phyloP scores from a whole-genome alignment of 2,888 invertebrate genomes.

The Cheilosia vernalis region DNA sequence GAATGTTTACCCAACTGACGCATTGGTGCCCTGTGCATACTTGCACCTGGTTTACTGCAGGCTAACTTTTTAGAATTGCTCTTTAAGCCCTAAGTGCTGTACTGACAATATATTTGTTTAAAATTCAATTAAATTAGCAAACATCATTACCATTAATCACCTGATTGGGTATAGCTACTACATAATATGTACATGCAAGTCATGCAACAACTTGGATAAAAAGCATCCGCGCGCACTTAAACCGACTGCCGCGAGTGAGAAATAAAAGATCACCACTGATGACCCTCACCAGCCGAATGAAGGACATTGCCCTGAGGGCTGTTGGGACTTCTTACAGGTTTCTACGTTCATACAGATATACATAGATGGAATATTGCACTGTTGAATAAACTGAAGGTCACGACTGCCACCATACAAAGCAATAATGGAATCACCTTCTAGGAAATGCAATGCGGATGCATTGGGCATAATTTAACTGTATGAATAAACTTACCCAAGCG shows the following conservation, averaged over 20 bases:
- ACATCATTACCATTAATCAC: conserved; percentile 3
- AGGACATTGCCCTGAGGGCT: neutral
- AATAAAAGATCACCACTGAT: neutral
- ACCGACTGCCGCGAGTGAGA: neutral
- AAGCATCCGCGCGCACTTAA: neutral
- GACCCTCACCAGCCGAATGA: neutral
- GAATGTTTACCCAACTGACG: neutral
- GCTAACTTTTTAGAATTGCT: neutral
- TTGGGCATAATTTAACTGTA: neutral
- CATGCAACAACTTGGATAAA: neutral
- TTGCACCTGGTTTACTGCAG: neutral
- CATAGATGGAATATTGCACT: neutral
- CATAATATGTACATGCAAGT: neutral
- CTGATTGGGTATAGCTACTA: neutral
- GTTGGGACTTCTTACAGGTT: conserved; percentile 2
- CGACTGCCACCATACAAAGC: neutral
- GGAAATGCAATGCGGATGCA: conserved; percentile 1
- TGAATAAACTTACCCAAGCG: neutral
- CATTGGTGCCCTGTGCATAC: neutral
- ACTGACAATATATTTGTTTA: neutral
- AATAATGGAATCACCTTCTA: conserved; percentile 1
- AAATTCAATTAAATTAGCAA: neutral
- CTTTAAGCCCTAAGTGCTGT: neutral
- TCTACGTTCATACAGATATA: neutral
- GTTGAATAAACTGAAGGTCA: conserved; percentile 1